A percentile compares a stretch with the other conserved stretches of the same genome.
Conservation (phyloP, 2,113 vertebrate species). For the Bubalus kerabau region DNA sequence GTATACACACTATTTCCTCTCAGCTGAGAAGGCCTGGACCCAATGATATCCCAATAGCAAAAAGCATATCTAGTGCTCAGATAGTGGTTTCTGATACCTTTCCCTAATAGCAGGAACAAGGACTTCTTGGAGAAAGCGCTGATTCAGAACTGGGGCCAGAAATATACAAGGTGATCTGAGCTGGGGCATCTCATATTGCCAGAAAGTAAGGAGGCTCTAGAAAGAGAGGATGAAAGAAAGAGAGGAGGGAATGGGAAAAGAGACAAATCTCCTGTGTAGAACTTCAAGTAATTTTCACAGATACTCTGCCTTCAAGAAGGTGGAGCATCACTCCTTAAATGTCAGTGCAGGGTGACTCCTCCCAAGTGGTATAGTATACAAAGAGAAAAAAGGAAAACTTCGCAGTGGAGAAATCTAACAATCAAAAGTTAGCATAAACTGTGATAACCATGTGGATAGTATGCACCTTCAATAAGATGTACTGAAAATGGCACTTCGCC, state of each 20-base stretch:
- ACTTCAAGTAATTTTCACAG: neutral
- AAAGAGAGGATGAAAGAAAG: neutral
- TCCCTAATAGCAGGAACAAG: neutral
- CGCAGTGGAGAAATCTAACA: neutral
- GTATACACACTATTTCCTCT: neutral
- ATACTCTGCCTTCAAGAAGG: neutral
- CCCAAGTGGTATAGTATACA: neutral
- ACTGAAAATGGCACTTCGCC: neutral
- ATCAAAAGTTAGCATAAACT: neutral
- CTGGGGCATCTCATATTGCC: neutral
- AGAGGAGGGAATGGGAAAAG: neutral
- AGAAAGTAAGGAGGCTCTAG: neutral
- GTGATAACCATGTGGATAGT: neutral
- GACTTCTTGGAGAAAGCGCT: neutral
- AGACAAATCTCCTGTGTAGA: neutral
- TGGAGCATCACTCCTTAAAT: neutral
- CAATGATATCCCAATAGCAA: neutral
- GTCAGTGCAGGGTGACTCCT: neutral
- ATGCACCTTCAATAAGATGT: neutral
- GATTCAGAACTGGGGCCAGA: neutral
- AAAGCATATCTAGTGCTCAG: neutral
- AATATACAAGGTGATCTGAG: neutral
- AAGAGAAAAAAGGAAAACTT: neutral
- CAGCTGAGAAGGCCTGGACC: neutral
- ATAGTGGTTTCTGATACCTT: neutral